Base-by-base conservation (phyloP, 2,888 invertebrate species). In the Xylota segnis region DNA sequence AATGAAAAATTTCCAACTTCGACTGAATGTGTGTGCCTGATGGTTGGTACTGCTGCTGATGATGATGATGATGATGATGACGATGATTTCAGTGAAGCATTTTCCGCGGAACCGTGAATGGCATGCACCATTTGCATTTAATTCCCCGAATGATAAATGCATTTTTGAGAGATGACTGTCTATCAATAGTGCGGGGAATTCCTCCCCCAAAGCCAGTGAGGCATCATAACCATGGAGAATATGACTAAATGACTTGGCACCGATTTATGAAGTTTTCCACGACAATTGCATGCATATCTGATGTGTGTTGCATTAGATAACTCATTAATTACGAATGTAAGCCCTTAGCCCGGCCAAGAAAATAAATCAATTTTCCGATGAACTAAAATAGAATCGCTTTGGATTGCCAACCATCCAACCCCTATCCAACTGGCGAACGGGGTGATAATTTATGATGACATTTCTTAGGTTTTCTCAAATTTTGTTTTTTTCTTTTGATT, bases 121-220 rank as follows among this genome's bases (percentile, higher is more conserved):
- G 56, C 43, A 79, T 76, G 77, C 83, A 86, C 65, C 81, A 81
- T 86, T 86, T 86, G 81, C 81, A 86, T 86, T 86, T 81, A 68
- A 86, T 76, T 79, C 66, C 18, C 14, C 71, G 61, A 71, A 50
- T 76, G 81, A 86, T 81, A 81, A 66, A 81, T 84, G 81, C 75
- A 84, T 81, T 76, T 81, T 71, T 70, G 70, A 66, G 52, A 58
- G 52, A 79, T 75, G 58, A 58, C 75, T 54, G 59, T 45, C 65
- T 59, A 81, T 84, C 79, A 75, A 71, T 76, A 54, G 29, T 9
- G n/a, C n/a, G 37, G 52, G 61, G 58, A 47, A 47, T 14, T 40
- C 61, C 61, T 63, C n/a, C 6, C 27, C 27, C 32, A 9, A 9
- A 23, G 74, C 18, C 12, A 10, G n/a, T n/a, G n/a, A n/a, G n/a